Percentiles rank a stretch among this genome's conserved stretches.
These are phyloP conservation scores for Siderastrea siderea DNA, from an alignment of 92 coral and sea anemone genomes.

Conservation along the genomic window DNA sequence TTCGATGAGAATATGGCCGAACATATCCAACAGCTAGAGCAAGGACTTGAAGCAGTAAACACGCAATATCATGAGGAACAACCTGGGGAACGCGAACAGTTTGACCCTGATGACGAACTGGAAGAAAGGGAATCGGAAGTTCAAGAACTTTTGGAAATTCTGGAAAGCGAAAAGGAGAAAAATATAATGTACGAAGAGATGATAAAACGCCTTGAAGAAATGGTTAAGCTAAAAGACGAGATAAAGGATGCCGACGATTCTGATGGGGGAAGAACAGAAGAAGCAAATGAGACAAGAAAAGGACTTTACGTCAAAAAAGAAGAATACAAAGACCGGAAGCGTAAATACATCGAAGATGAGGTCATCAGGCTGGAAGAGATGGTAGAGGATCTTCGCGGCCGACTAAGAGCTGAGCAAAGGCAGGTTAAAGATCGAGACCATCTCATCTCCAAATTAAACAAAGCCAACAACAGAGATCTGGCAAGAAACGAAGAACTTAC, in stretches of 20 bases:
- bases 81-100: not conserved
- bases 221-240: slow-evolving; percentile 62
- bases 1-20: not conserved
- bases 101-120: not conserved
- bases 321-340: slow-evolving; percentile 70
- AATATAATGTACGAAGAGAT: slow-evolving; percentile 46
- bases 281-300: slow-evolving; percentile 27
- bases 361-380: slow-evolving; percentile 54
- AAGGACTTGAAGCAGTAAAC: not conserved
- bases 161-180: slow-evolving; percentile 51
- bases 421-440: slow-evolving; percentile 72
- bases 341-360: slow-evolving; percentile 64
- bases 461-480: slow-evolving; percentile 70
- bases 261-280: slow-evolving; percentile 35
- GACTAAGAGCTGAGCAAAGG: slow-evolving; percentile 74
- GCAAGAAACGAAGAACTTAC: slow-evolving; percentile 68
- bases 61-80: not conserved
- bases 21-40: slow-evolving; percentile 12
- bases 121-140: slow-evolving; percentile 37
- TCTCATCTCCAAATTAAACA: slow-evolving; percentile 74
- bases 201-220: slow-evolving; percentile 68
- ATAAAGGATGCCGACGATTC: slow-evolving; percentile 50
- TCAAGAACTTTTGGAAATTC: slow-evolving; percentile 38
- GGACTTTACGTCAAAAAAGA: slow-evolving; percentile 71
- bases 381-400: slow-evolving; percentile 72